phyloP scores from a whole-genome alignment of 1,140 invertebrate genomes.

The Lepidurus arcticus region DNA sequence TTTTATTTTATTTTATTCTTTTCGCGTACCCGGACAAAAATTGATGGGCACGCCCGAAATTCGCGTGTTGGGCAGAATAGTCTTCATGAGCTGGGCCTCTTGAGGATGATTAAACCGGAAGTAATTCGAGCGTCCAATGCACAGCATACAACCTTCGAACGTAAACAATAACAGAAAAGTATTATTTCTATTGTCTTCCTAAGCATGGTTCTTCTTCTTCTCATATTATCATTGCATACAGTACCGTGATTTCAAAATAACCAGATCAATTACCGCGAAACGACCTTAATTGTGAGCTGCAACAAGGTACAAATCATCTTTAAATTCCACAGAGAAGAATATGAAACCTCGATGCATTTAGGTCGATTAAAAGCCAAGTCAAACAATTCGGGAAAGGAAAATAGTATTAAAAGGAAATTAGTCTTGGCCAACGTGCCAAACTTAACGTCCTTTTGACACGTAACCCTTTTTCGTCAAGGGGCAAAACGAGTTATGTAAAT shows the following conservation, averaged over 20 bases:
- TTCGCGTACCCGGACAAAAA: conserved; percentile 45
- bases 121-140: conserved; percentile 77
- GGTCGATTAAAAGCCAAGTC: no score
- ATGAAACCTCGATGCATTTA: no score
- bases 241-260: no score
- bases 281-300: no score
- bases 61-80: conserved; percentile 63
- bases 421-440: conserved; percentile 1
- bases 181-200: not conserved
- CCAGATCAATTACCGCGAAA: no score
- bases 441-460: not conserved
- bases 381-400: not conserved
- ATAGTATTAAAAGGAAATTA: not conserved
- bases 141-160: conserved; percentile 70
- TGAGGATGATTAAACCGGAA: conserved; percentile 85
- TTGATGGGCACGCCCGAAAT: conserved; percentile 66
- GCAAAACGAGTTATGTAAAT: not conserved
- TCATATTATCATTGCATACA: not conserved
- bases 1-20: conserved; percentile 22
- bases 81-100: conserved; percentile 76
- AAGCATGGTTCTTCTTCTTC: not conserved
- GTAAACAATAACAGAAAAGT: conserved; percentile 23
- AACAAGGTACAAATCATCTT: no score
- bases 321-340: no score
- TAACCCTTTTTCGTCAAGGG: not conserved